Percentiles rank a stretch among this genome's conserved stretches.
Conservation (phyloP, 2,888 invertebrate genomes). For the Eupithecia vulgata region DNA sequence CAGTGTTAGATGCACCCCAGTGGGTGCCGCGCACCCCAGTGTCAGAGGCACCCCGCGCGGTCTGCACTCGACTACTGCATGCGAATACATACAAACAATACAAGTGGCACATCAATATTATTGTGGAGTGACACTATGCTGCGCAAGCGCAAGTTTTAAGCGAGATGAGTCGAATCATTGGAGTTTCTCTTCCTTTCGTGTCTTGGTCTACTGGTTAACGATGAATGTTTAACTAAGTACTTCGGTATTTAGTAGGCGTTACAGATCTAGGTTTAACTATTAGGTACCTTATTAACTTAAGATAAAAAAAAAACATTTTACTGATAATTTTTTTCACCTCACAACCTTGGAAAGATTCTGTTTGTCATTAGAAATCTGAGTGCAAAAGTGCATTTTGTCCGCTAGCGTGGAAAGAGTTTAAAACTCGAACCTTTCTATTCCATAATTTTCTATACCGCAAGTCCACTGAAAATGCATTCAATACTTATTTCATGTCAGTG, state of each 20-base stretch:
- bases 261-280: background rate
- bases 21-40: constrained; percentile 12
- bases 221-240: background rate
- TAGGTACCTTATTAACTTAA: no score
- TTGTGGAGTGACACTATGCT: constrained; percentile 12
- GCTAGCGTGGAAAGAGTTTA: no score
- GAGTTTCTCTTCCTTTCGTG: no score
- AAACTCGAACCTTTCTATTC: background rate
- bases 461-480: no score
- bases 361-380: no score
- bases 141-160: constrained; percentile 17
- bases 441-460: no score
- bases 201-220: background rate
- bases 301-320: no score
- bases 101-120: constrained; percentile 37
- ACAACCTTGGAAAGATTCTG: no score
- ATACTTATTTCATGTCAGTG: no score
- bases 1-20: background rate
- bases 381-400: no score
- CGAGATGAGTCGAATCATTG: background rate
- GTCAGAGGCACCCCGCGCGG: background rate
- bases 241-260: background rate
- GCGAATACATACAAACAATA: constrained; percentile 37
- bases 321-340: background rate
- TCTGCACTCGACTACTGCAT: background rate